Percentiles rank a stretch among this genome's conserved stretches.
Evolutionary conservation across 2,113 vertebrate species (phyloP).

Genomic region (Athene noctua): DNA sequence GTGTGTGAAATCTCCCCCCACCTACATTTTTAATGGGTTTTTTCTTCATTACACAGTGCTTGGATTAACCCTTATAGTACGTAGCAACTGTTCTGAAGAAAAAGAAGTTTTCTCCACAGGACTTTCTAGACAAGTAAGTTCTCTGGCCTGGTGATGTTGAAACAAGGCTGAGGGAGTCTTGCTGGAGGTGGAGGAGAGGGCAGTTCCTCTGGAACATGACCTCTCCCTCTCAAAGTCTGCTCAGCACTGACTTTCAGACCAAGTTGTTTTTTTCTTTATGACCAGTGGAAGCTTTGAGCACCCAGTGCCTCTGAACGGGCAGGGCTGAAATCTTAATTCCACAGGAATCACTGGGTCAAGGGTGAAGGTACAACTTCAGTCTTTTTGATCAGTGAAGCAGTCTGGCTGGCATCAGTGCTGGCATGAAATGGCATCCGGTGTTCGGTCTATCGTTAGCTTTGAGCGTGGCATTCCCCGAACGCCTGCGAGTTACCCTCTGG

Average conservation of each 20-base stretch:
- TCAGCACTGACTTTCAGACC: not conserved
- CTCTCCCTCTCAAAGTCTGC: not conserved
- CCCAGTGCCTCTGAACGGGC: not conserved
- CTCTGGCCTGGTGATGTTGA: not conserved
- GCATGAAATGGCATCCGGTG: not conserved
- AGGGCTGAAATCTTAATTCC: not conserved
- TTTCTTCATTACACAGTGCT: not conserved
- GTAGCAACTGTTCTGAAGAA: not conserved
- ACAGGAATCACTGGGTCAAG: not conserved
- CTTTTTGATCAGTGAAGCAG: slow-evolving; percentile 39
- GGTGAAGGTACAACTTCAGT: not conserved
- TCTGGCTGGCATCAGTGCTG: not conserved
- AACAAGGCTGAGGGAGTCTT: not conserved
- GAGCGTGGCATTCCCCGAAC: not conserved
- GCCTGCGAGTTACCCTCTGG: not conserved
- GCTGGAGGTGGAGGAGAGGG: not conserved
- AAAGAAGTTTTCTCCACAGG: not conserved
- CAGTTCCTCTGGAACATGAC: not conserved
- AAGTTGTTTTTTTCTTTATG: not conserved
- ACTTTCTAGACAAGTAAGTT: not conserved
- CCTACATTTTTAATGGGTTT: not conserved
- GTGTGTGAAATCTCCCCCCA: not conserved
- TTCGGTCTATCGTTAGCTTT: not conserved
- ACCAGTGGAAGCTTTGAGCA: not conserved
- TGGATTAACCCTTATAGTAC: not conserved